These are phyloP conservation scores for Aotus griseimembra DNA, from an alignment of 2,797 vertebrate species.

Conservation along the genomic window DNA sequence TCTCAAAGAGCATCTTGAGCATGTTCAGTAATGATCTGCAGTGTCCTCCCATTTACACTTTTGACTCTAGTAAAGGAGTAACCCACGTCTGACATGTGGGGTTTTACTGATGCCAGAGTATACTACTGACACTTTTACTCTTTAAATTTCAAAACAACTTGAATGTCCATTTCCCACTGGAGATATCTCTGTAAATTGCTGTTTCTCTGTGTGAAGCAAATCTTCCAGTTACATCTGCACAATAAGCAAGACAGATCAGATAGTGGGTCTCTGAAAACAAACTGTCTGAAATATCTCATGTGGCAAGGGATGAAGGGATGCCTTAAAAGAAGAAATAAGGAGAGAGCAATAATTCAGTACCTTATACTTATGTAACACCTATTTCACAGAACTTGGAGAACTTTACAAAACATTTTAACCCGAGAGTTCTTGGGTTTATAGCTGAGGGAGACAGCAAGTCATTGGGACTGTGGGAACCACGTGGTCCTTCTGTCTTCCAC, in stretches of 20 bases:
- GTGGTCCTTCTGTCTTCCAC: background rate
- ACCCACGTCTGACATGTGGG: background rate
- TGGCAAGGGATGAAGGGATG: constrained; percentile 37
- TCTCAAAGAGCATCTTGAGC: background rate
- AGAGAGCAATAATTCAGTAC: background rate
- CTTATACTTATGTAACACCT: background rate
- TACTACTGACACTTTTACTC: constrained; percentile 3
- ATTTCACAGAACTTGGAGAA: constrained; percentile 30
- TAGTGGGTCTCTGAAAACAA: background rate
- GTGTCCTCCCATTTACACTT: background rate
- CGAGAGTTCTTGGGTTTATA: background rate
- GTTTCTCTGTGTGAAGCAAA: constrained; percentile 4
- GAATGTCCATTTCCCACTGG: background rate
- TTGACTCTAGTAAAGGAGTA: background rate
- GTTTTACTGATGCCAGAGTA: background rate
- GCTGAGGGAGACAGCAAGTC: background rate
- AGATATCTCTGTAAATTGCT: background rate
- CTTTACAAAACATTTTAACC: background rate
- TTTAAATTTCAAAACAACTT: constrained; percentile 51
- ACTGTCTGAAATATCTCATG: background rate
- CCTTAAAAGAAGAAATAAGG: constrained; percentile 29
- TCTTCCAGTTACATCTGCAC: background rate
- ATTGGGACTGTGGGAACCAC: background rate
- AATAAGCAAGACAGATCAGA: constrained; percentile 18
- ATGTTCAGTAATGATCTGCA: background rate